Evolutionary conservation across 1,140 invertebrate genomes (phyloP), one percentile per base, ranked within the genome.

Genomic region (Piezodorus guildinii): DNA sequence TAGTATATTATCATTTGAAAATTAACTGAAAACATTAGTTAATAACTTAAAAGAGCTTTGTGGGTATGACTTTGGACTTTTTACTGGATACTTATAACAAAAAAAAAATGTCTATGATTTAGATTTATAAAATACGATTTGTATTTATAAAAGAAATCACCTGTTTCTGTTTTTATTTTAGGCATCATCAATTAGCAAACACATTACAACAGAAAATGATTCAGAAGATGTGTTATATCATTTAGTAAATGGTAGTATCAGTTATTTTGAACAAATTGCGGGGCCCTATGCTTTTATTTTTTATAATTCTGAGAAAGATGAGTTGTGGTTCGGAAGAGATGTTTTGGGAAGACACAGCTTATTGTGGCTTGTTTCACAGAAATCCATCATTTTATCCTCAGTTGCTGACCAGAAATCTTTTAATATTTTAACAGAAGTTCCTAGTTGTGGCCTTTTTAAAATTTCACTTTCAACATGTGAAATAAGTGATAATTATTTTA

Each of bases 291-390:
- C 58, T 21, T 60, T 60, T 23, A 44, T 60, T 17, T 60, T 21
- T 60, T 60, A 17, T 17, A 23, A 60, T 44, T 25, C 30, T 2
- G 16, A 19, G 12, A 15, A n/a, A 44, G 43, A 60, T 19, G 43
- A 60, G 16, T 39, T 60, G 6, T 60, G 58, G 58, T 60, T 60
- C 16, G 58, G 58, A 4, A 34, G 58, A 44, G 58, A 60, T 25
- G 30, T 60, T 39, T 39, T 60, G n/a, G 58, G 58, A 14, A n/a
- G 58, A 19, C 58, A 60, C 23, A 60, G 58, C 25, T 30, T 60
- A 16, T 44, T 60, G 9, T 60, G 25, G 52, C 23, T 15, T 56
- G 15, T 25, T 16, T 23, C 52, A 23, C 19, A 15, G 9, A 25
- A 56, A 23, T 16, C 23, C 15, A 25, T 56, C 5, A 15, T 23